Evolutionary conservation across 1,140 invertebrate species (phyloP).

Genomic region (Zaprionus davidi): DNA sequence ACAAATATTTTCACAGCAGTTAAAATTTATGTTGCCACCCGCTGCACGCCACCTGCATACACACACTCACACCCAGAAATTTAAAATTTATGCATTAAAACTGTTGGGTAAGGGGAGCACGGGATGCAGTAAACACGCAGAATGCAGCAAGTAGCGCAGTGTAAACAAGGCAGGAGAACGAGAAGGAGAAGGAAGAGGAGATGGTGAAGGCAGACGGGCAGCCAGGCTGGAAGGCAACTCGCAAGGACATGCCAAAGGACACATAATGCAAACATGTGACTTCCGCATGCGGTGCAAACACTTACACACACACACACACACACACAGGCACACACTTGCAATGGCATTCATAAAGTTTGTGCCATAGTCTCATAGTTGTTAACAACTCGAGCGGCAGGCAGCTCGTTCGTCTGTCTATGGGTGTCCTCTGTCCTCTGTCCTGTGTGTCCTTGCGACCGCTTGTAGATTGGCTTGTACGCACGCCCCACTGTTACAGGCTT

Average conservation of each 20-base stretch:
- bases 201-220: slow-evolving; percentile 5
- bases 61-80: slow-evolving; percentile 49
- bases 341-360: slow-evolving; percentile 74
- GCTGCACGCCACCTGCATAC: slow-evolving; percentile 18
- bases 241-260: slow-evolving; percentile 81
- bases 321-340: neutral
- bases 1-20: slow-evolving; percentile 81
- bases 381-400: slow-evolving; percentile 71
- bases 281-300: slow-evolving; percentile 82
- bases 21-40: slow-evolving; percentile 74
- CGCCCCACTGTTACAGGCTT: slow-evolving; percentile 31
- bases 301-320: slow-evolving; percentile 55
- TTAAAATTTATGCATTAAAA: slow-evolving; percentile 64
- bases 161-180: slow-evolving; percentile 54
- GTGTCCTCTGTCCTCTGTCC: neutral
- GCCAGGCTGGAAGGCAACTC: slow-evolving; percentile 35
- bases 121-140: neutral
- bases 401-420: slow-evolving; percentile 22
- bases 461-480: slow-evolving; percentile 69
- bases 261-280: slow-evolving; percentile 82
- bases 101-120: slow-evolving; percentile 26
- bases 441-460: slow-evolving; percentile 66
- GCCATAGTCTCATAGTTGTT: slow-evolving; percentile 77
- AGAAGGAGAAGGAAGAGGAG: neutral
- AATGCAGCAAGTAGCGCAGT: slow-evolving; percentile 58